phyloP scores from a whole-genome alignment of 2,113 vertebrate species.

The Eublepharis macularius region DNA sequence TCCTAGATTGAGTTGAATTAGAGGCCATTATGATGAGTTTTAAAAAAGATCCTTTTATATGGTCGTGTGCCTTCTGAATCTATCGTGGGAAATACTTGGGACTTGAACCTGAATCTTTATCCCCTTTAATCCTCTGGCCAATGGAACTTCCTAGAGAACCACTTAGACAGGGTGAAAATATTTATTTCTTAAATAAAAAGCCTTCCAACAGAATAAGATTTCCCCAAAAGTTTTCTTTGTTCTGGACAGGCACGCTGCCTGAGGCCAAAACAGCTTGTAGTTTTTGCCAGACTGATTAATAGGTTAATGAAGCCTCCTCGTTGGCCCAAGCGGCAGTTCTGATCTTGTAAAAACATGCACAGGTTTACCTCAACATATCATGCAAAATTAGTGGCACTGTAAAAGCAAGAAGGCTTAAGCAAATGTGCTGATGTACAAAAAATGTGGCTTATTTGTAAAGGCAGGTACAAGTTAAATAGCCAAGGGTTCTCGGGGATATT shows the following conservation, averaged over 20 bases:
- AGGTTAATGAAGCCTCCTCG: background rate
- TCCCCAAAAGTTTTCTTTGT: background rate
- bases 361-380: fast-evolving
- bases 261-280: background rate
- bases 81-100: background rate
- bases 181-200: background rate
- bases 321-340: background rate
- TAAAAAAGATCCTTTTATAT: background rate
- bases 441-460: background rate
- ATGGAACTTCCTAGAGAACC: background rate
- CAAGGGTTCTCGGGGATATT: too few species aligned
- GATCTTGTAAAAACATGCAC: constrained; percentile 1
- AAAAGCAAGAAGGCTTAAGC: too few species aligned
- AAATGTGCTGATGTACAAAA: background rate
- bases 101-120: background rate
- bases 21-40: too few species aligned
- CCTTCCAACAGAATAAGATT: background rate
- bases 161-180: background rate
- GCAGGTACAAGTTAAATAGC: background rate
- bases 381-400: background rate
- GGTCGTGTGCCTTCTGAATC: background rate
- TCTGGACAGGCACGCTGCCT: constrained; percentile 13
- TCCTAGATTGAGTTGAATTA: background rate
- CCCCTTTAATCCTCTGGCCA: background rate
- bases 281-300: constrained; percentile 9